phyloP scores from a whole-genome alignment of 1,140 invertebrate genomes.

The Varroa destructor region DNA sequence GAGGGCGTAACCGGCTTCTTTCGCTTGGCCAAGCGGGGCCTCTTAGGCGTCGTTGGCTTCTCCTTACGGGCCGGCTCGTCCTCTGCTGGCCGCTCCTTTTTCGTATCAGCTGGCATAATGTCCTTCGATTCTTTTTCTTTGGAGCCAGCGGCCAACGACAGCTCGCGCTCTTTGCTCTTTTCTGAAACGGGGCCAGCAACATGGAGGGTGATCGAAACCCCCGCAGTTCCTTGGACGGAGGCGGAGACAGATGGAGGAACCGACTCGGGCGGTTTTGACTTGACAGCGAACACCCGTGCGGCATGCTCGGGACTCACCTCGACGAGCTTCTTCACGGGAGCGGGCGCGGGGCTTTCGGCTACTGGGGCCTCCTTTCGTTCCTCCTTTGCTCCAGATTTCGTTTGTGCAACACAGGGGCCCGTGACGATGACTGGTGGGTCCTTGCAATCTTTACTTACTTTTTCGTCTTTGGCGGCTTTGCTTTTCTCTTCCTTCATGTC shows the following conservation, averaged over 20 bases:
- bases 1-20: constrained; percentile 16
- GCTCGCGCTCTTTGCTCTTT: constrained; percentile 17
- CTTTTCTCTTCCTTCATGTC: constrained; percentile 32
- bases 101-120: constrained; percentile 32
- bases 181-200: background rate
- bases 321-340: constrained; percentile 27
- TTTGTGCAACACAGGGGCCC: background rate
- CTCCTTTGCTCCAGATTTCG: constrained; percentile 34
- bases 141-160: background rate
- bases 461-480: constrained; percentile 29
- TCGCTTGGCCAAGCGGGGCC: constrained; percentile 1
- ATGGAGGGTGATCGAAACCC: background rate
- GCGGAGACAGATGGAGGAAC: constrained; percentile 2
- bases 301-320: constrained; percentile 24
- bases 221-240: background rate
- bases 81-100: constrained; percentile 30
- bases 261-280: constrained; percentile 23
- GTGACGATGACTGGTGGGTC: background rate
- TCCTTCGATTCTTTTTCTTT: constrained; percentile 35
- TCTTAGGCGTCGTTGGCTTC: constrained; percentile 5
- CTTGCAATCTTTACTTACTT: background rate
- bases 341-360: constrained; percentile 30
- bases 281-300: constrained; percentile 25
- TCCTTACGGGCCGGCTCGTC: no score
- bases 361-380: constrained; percentile 34